phyloP scores from a whole-genome alignment of 2,888 invertebrate species.

The Trisateles emortualis region DNA sequence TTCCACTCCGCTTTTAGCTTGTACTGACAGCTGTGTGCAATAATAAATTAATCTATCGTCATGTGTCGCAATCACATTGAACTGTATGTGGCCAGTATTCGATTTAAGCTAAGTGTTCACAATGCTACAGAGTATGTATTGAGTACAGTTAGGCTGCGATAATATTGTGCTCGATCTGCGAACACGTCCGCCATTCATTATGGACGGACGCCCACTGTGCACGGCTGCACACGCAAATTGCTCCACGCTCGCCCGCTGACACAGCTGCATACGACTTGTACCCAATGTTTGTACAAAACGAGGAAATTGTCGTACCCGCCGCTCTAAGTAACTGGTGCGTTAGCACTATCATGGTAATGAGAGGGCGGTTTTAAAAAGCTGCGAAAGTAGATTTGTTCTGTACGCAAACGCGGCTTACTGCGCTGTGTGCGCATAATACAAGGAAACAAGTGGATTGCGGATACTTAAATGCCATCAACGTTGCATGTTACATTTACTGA shows the following conservation, averaged over 20 bases:
- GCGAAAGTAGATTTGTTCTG: constrained; percentile 26
- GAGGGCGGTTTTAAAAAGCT: constrained; percentile 41
- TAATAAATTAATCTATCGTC: constrained; percentile 32
- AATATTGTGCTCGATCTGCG: constrained; percentile 66
- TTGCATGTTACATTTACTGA: neutral
- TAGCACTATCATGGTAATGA: constrained; percentile 57
- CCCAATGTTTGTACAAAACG: constrained; percentile 66
- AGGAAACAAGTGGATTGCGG: constrained; percentile 5
- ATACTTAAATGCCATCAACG: constrained; percentile 1
- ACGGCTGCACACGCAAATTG: constrained; percentile 81
- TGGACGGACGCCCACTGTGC: constrained; percentile 78
- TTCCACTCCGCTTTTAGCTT: constrained; percentile 13
- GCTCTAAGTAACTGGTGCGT: constrained; percentile 59
- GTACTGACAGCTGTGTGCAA: constrained; percentile 18
- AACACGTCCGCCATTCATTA: constrained; percentile 74
- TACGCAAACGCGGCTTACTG: neutral
- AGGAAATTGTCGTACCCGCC: constrained; percentile 60
- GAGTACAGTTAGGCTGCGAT: constrained; percentile 53
- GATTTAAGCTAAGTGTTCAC: constrained; percentile 57
- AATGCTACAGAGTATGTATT: constrained; percentile 48
- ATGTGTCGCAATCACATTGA: constrained; percentile 35
- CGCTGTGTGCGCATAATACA: neutral
- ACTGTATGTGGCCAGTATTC: constrained; percentile 52
- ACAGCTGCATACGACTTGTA: constrained; percentile 65
- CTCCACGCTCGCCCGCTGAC: constrained; percentile 72